Evolutionary conservation across 2,888 invertebrate genomes (phyloP).

Genomic region (Coenonympha arcania): DNA sequence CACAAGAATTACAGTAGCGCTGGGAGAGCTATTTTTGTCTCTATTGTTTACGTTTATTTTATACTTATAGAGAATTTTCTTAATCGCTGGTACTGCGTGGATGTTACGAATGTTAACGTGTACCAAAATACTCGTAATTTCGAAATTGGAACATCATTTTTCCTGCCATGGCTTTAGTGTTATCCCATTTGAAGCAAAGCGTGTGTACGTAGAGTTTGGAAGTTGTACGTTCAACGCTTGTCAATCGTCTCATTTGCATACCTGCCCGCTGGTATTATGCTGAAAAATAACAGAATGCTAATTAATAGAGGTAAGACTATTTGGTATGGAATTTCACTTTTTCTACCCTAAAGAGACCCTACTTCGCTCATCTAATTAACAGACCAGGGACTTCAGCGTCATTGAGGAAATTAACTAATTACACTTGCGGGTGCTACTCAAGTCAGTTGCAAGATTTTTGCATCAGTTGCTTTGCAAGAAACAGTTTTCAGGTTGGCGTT

Average conservation of each 20-base stretch:
- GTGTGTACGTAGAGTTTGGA: conserved; percentile 1
- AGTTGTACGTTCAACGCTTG: background rate
- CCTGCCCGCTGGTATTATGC: background rate
- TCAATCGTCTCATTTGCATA: conserved; percentile 9
- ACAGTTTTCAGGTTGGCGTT: background rate
- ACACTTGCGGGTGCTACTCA: no score
- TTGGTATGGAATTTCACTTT: background rate
- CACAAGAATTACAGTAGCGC: background rate
- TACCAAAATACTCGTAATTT: background rate
- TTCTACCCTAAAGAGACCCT: background rate
- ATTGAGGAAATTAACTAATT: background rate
- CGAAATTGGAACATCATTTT: background rate
- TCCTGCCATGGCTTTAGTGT: background rate
- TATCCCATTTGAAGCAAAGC: conserved; percentile 16
- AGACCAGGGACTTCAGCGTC: background rate
- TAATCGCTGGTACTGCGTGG: background rate
- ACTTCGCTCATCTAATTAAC: background rate
- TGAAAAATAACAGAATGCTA: background rate
- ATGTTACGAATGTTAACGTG: no score
- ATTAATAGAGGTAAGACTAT: background rate
- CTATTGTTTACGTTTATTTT: background rate
- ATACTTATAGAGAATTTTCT: background rate
- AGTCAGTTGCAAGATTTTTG: background rate
- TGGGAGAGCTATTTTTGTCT: background rate
- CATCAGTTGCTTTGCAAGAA: background rate